Base-by-base conservation (phyloP, 2,888 invertebrate genomes). In the Hirtodrosophila trivittata region DNA sequence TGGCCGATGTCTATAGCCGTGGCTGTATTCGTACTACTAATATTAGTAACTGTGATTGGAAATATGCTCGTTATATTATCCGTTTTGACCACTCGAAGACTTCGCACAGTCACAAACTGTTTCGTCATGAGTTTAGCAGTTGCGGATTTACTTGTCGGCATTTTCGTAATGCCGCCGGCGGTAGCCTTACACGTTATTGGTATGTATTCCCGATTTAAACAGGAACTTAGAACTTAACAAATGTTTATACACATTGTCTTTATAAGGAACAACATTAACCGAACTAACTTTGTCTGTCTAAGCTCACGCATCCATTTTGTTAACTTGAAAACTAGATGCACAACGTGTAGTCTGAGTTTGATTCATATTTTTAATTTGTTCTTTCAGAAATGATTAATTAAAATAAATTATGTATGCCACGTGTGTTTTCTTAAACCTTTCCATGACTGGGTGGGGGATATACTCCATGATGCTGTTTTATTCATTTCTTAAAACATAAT, bases 111-210 rank as follows among this genome's bases (percentile, higher is more conserved):
- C 21, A 98, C 98, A 43, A 98, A 98, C 89, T 97, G 97, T 88
- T 97, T 98, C 91, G 97, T 98, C 66, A 97, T 97, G 86, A 98
- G 97, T 58, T 91, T 98, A 88, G 98, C 98, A 0, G 95, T 95
- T 0, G 98, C 98, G 25, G 98, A 98, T 92, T 93, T 97, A 91
- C 90, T 98, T 71, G 97, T 99, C 0, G 98, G 98, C 1, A 94
- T 97, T 12, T 96, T 97, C 81, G 98, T 98, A 0, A 96, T 98
- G 95, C 98, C 98, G 3, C 97, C 97, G 42, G 97, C 97, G 9
- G 96, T 97, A 39, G 70, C 73, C 5, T 10, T 73, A 13, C 67
- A 70, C 18, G 57, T 70, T 26, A 67, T 72, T 41, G 97, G 97
- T 93, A 91, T 94, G 94, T 89, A 54, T 16, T n/a, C n/a, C n/a